Percentiles rank a stretch among this genome's conserved stretches.
Conservation (phyloP, 2,113 vertebrate species). For the Campylomormyrus tamandua region DNA sequence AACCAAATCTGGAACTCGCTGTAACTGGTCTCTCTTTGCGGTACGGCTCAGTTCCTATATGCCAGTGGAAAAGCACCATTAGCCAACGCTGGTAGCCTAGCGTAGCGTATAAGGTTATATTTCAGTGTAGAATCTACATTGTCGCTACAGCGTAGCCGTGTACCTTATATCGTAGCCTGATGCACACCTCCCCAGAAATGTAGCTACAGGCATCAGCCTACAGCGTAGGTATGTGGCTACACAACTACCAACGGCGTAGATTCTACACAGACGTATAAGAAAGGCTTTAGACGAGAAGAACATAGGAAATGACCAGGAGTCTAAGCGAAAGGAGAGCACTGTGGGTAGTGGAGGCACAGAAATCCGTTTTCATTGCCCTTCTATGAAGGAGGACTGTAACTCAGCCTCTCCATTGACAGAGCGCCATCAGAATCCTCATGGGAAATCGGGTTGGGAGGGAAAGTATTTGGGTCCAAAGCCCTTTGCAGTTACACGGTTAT, state of each 20-base stretch:
- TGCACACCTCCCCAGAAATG: too few species aligned
- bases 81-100: too few species aligned
- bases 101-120: too few species aligned
- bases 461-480: not conserved
- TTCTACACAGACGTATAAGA: not conserved
- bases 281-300: not conserved
- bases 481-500: not conserved
- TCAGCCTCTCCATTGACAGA: not conserved
- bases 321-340: not conserved
- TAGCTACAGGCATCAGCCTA: too few species aligned
- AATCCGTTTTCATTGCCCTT: not conserved
- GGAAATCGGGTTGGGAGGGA: not conserved
- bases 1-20: too few species aligned
- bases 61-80: too few species aligned
- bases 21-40: too few species aligned
- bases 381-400: not conserved
- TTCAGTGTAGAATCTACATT: too few species aligned
- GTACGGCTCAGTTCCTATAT: too few species aligned
- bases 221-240: not conserved
- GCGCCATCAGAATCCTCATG: not conserved
- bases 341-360: not conserved
- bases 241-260: not conserved
- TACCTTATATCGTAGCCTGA: not conserved
- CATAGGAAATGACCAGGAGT: not conserved
- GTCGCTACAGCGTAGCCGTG: not conserved